A percentile compares a stretch with the other conserved stretches of the same genome.
Conservation (phyloP, 2,797 vertebrate genomes). For the Scyliorhinus canicula region DNA sequence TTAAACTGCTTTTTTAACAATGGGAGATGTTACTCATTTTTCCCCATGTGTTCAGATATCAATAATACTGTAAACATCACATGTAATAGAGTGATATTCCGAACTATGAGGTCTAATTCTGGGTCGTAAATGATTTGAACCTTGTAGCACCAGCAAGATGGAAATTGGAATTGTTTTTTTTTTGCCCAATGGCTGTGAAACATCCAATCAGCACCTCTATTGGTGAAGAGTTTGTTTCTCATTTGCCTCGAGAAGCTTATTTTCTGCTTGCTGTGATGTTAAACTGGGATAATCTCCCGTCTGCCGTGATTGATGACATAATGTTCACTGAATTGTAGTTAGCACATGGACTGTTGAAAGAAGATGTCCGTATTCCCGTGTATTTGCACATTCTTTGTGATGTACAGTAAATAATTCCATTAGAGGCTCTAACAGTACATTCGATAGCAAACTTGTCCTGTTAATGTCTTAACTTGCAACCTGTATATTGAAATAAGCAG, state of each 20-base stretch:
- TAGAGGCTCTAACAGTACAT: neutral
- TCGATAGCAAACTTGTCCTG: neutral
- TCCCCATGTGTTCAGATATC: neutral
- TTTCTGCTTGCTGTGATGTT: neutral
- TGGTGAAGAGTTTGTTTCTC: neutral
- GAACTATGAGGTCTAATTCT: neutral
- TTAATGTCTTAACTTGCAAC: neutral
- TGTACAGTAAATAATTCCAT: neutral
- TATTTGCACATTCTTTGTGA: neutral
- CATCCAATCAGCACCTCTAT: neutral
- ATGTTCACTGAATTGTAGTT: neutral
- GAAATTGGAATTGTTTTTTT: neutral
- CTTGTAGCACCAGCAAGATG: neutral
- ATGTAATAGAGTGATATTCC: neutral
- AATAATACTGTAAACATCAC: neutral
- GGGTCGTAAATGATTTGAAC: neutral
- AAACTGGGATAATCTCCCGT: neutral
- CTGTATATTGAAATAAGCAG: neutral
- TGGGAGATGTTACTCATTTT: neutral
- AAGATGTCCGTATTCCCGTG: neutral
- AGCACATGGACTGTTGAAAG: neutral
- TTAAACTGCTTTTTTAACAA: neutral
- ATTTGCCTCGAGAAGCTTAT: neutral
- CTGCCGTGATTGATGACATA: slow-evolving; percentile 1
- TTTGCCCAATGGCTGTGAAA: neutral